Evolutionary conservation across 1,140 invertebrate genomes (phyloP).

Genomic region (Eulimnadia texana): DNA sequence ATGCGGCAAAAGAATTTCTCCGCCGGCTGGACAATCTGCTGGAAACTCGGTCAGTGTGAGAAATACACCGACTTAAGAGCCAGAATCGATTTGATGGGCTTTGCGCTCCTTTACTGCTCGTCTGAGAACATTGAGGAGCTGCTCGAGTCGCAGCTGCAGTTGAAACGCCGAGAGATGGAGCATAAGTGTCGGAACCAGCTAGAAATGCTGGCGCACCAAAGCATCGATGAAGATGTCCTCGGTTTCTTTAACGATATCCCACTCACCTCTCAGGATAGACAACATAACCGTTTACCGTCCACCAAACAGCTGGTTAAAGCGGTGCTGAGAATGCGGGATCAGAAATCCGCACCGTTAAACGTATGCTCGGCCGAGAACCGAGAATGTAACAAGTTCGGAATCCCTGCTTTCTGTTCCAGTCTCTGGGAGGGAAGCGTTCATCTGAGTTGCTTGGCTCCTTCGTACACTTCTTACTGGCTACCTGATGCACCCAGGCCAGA

Average conservation of each 20-base stretch:
- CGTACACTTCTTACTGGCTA: slow-evolving; percentile 3
- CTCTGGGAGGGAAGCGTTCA: neutral
- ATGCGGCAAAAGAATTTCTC: neutral
- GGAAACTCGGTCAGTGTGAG: neutral
- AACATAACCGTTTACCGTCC: neutral
- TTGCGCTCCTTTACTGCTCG: slow-evolving; percentile 10
- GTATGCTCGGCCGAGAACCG: neutral
- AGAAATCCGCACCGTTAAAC: neutral
- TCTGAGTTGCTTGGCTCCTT: slow-evolving; percentile 1
- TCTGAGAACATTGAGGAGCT: slow-evolving; percentile 11
- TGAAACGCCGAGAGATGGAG: neutral
- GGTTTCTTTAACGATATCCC: neutral
- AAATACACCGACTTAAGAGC: neutral
- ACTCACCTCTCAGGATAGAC: neutral
- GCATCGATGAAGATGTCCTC: neutral
- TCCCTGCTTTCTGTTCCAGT: neutral
- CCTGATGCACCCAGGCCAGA: slow-evolving; percentile 6
- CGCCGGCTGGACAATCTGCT: slow-evolving; percentile 14
- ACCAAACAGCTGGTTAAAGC: neutral
- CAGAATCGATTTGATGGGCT: slow-evolving; percentile 9
- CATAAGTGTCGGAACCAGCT: slow-evolving; percentile 4
- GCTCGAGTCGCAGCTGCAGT: neutral
- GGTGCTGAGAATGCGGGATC: neutral
- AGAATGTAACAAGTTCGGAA: neutral
- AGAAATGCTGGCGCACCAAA: neutral